These are phyloP conservation scores for Myrmecophaga tridactyla DNA, from an alignment of 2,113 vertebrate genomes.

Conservation along the genomic window DNA sequence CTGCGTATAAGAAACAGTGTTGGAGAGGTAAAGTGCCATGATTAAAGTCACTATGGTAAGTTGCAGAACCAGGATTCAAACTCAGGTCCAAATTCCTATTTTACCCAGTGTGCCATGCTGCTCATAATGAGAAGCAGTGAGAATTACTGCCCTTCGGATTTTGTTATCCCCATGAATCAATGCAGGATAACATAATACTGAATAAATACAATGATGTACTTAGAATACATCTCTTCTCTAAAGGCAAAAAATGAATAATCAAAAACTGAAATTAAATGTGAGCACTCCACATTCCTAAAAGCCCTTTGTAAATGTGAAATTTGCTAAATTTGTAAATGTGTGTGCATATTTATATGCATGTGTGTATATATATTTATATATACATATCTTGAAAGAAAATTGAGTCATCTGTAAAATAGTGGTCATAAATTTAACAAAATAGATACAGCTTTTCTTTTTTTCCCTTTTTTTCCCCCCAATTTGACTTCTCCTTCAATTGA, in stretches of 20 bases:
- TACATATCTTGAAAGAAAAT: not conserved
- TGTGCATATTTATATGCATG: too few relatives aligned
- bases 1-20: not conserved
- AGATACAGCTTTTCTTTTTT: not conserved
- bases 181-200: not conserved
- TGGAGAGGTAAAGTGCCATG: not conserved
- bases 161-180: not conserved
- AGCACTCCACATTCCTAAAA: not conserved
- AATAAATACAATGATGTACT: not conserved
- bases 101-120: not conserved
- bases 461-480: not conserved
- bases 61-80: not conserved
- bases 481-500: constrained; percentile 72
- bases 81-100: not conserved
- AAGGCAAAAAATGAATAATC: not conserved
- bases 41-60: not conserved
- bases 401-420: constrained; percentile 9
- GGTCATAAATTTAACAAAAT: not conserved
- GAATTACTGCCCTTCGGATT: not conserved
- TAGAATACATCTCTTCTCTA: not conserved
- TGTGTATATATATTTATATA: too few relatives aligned
- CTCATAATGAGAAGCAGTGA: not conserved
- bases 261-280: constrained; percentile 18
- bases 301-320: not conserved
- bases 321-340: constrained; percentile 13